Evolutionary conservation across 2,888 invertebrate genomes (phyloP).

Genomic region (Himalopsyche kuldschensis): DNA sequence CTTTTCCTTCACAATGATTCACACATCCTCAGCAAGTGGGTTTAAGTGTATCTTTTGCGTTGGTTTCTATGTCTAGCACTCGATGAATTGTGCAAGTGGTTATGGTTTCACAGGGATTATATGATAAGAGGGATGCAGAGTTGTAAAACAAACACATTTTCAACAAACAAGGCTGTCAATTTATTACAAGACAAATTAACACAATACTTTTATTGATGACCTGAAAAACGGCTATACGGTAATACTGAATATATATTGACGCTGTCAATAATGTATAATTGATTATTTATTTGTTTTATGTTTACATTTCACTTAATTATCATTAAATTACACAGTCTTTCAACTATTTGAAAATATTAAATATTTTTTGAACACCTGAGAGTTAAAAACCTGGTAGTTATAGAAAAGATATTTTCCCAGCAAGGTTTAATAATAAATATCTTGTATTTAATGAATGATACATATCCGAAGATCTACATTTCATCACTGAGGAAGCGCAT

Average conservation of each 20-base stretch:
- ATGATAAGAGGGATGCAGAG: not conserved
- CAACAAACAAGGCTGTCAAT: not conserved
- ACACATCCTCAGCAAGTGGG: no score
- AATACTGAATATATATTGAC: not conserved
- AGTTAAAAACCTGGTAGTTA: not conserved
- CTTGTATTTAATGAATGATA: no score
- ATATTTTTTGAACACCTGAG: not conserved
- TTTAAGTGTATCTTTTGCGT: no score
- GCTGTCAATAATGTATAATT: not conserved
- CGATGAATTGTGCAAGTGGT: not conserved
- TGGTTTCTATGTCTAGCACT: not conserved
- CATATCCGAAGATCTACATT: no score
- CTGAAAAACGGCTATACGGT: not conserved
- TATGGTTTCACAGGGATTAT: not conserved
- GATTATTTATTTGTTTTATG: not conserved
- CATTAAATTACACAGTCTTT: not conserved
- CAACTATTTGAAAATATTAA: not conserved
- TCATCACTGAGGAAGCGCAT: no score
- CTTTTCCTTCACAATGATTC: no score
- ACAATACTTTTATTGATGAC: not conserved
- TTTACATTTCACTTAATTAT: not conserved
- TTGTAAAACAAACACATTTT: not conserved
- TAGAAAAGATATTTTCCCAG: no score
- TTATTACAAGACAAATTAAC: not conserved
- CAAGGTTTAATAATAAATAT: no score